Percentiles rank a stretch among this genome's conserved stretches.
Evolutionary conservation across 92 coral and sea anemone genomes (phyloP).

Genomic region (Metridium senile): DNA sequence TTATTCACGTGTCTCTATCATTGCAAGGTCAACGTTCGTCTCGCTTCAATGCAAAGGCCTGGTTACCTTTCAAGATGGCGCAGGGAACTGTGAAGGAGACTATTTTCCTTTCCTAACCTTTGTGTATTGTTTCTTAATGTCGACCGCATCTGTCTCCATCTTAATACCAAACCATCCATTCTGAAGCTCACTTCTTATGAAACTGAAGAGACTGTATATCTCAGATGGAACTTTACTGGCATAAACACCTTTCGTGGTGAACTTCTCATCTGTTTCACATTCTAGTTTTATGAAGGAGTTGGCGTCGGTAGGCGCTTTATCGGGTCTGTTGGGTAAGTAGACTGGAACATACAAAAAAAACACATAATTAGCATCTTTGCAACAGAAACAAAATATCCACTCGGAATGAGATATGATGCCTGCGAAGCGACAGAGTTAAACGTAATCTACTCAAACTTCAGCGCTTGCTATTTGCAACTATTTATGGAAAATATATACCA

Average conservation of each 20-base stretch:
- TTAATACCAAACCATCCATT: slow-evolving; percentile 90
- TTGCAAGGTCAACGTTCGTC: too few relatives aligned
- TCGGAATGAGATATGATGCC: too few relatives aligned
- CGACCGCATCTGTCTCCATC: slow-evolving; percentile 69
- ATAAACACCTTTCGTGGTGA: slow-evolving; percentile 65
- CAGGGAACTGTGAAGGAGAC: too few relatives aligned
- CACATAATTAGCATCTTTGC: too few relatives aligned
- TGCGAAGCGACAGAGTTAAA: too few relatives aligned
- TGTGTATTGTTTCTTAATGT: slow-evolving; percentile 63
- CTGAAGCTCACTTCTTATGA: slow-evolving; percentile 60
- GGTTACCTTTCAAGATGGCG: too few relatives aligned
- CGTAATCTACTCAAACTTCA: too few relatives aligned
- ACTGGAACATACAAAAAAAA: slow-evolving; percentile 17
- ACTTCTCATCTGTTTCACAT: slow-evolving; percentile 82
- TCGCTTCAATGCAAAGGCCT: too few relatives aligned
- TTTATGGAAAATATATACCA: too few relatives aligned
- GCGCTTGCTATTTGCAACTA: too few relatives aligned
- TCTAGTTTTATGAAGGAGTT: slow-evolving; percentile 84
- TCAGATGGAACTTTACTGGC: slow-evolving; percentile 56
- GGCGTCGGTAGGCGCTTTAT: slow-evolving; percentile 65
- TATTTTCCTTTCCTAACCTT: slow-evolving; percentile 61
- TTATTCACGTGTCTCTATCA: too few relatives aligned
- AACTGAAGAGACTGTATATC: slow-evolving; percentile 63
- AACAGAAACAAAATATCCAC: too few relatives aligned
- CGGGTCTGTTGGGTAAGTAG: slow-evolving; percentile 74